A percentile compares a stretch with the other conserved stretches of the same genome.
Evolutionary conservation across 2,797 vertebrate genomes (phyloP).

Genomic region (Malurus splendens): DNA sequence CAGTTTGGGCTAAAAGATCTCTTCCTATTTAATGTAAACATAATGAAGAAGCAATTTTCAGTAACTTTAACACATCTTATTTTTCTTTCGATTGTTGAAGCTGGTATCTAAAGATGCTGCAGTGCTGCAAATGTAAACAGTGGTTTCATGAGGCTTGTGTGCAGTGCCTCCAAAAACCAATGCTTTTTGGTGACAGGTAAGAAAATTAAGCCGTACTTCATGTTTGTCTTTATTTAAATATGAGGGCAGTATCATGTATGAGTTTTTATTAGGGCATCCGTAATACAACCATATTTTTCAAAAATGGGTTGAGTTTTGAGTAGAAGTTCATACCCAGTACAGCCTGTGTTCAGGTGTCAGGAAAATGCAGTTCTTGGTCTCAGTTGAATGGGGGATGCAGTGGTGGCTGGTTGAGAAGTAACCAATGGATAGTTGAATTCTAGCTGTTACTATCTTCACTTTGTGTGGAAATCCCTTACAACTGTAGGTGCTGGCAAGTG

Average conservation of each 20-base stretch:
- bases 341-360: neutral
- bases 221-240: neutral
- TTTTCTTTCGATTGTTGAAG: conserved; percentile 68
- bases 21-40: neutral
- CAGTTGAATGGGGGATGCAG: neutral
- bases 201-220: neutral
- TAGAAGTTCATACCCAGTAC: neutral
- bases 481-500: neutral
- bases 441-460: neutral
- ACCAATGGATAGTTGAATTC: neutral
- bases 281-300: neutral
- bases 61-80: neutral
- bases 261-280: neutral
- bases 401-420: neutral
- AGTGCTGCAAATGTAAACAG: conserved; percentile 95
- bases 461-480: neutral
- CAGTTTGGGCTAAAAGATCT: neutral
- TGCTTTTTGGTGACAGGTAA: conserved; percentile 97
- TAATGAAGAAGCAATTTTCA: neutral
- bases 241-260: neutral
- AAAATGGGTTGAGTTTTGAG: rapidly evolving
- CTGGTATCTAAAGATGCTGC: conserved; percentile 98
- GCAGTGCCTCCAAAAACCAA: conserved; percentile 93
- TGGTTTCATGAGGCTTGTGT: conserved; percentile 98
- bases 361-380: neutral